A percentile compares a stretch with the other conserved stretches of the same genome.
phyloP scores from a whole-genome alignment of 2,888 invertebrate species.

The Meteorus cinctellus region DNA sequence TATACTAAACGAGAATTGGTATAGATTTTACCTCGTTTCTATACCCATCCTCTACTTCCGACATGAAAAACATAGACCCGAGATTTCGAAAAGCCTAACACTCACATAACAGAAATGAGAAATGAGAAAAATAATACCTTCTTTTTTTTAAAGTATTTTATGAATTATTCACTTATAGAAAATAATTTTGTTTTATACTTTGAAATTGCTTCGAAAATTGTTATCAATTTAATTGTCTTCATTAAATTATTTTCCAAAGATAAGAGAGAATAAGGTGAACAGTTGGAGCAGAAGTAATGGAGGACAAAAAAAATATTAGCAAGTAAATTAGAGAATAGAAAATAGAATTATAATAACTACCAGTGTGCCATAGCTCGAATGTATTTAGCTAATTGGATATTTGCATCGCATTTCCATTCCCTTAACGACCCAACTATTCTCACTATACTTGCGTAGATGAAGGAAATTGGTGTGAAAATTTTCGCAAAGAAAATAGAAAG shows the following conservation, averaged over 20 bases:
- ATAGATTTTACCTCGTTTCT: background rate
- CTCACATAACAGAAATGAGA: background rate
- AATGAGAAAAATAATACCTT: background rate
- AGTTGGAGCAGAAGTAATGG: background rate
- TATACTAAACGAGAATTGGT: conserved; percentile 8
- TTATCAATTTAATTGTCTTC: no score
- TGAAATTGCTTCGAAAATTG: no score
- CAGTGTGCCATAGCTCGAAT: background rate
- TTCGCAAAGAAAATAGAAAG: background rate
- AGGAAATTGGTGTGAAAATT: conserved; percentile 19
- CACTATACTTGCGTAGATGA: conserved; percentile 18
- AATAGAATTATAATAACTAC: conserved; percentile 5
- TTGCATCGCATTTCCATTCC: conserved; percentile 45
- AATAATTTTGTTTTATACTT: no score
- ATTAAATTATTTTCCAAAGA: no score
- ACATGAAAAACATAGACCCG: background rate
- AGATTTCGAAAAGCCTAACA: background rate
- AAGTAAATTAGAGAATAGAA: background rate
- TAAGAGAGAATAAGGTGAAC: background rate
- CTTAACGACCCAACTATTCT: conserved; percentile 29
- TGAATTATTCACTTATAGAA: background rate
- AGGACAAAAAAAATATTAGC: background rate
- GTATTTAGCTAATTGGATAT: conserved; percentile 43
- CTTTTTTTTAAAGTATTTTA: no score
- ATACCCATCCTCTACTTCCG: background rate